Evolutionary conservation across 1,140 invertebrate species (phyloP), one percentile per base, ranked within the genome.

Genomic region (Thaumatotibia leucotreta): DNA sequence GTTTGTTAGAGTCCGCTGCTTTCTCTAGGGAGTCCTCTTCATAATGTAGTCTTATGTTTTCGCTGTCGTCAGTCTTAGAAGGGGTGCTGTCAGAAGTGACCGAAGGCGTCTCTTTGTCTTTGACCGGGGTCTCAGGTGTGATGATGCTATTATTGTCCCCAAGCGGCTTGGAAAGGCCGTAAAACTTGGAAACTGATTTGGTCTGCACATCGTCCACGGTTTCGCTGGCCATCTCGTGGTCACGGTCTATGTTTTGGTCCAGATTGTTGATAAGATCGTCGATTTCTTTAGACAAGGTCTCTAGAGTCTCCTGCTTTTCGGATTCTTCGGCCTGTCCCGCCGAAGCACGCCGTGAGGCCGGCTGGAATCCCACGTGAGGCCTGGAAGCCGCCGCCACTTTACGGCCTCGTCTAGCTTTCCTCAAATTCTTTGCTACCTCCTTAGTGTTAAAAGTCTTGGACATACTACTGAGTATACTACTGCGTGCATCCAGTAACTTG

Each of bases 381-480:
- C 68, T 66, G 11, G 78, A 67, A 27, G 77, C 74, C 22, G 79
- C 76, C 6, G 82, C 78, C 54, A 79, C 83, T 65, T 88, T 89
- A 39, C 79, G 80, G 1, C 86, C 86, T 64, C 86, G 77, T 52
- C 86, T 79, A 4, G 87, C 88, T 70, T 85, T 91, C 61, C 86
- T 86, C 58, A 91, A 89, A 77, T 91, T 91, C 70, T 89, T 89
- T 8, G 84, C 79, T 64, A 91, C 77, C 64, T 89, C 87, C 64
- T 88, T 91, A 67, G 88, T 84, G 69, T 91, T 91, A 79, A 91
- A 91, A 74, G 82, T 89, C 77, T 84, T 87, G 33, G 87, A 91
- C 88, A 91, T 91, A 80, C 84, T 83, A 79, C 76, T 87, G 75
- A 91, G 80, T 86, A 91, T 89, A 83, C 82, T 89, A 87, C 83